phyloP scores from a whole-genome alignment of 2,888 invertebrate species.

The Alcis repandata region DNA sequence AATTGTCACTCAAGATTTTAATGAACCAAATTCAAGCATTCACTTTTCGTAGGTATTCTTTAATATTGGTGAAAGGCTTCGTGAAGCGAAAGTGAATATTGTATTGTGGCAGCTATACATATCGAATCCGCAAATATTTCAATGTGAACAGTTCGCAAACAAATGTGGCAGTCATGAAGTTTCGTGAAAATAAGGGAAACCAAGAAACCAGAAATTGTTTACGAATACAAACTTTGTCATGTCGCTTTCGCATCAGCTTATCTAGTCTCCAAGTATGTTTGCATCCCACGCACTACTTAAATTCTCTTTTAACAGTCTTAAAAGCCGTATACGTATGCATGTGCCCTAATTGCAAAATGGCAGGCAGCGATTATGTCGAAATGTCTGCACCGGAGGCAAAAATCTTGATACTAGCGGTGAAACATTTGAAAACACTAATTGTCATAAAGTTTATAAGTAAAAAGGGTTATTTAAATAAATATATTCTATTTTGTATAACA shows the following conservation, averaged over 20 bases:
- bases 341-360: slow-evolving; percentile 21
- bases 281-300: background rate
- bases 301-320: background rate
- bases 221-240: background rate
- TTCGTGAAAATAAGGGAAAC: background rate
- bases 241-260: background rate
- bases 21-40: slow-evolving; percentile 52
- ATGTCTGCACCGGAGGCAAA: slow-evolving; percentile 2
- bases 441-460: background rate
- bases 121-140: slow-evolving; percentile 5
- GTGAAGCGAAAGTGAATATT: slow-evolving; percentile 59
- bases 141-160: background rate
- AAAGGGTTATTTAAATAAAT: background rate
- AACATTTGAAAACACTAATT: slow-evolving; percentile 12
- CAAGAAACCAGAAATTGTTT: background rate
- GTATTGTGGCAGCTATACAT: slow-evolving; percentile 42
- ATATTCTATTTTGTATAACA: background rate
- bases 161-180: background rate
- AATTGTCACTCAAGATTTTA: slow-evolving; percentile 20
- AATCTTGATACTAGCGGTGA: slow-evolving; percentile 17
- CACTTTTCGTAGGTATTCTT: slow-evolving; percentile 58
- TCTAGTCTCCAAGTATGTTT: background rate
- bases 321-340: slow-evolving; percentile 11
- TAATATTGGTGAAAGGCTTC: slow-evolving; percentile 71
- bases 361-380: slow-evolving; percentile 17